Percentiles rank a stretch among this genome's conserved stretches.
phyloP scores from a whole-genome alignment of 1,140 invertebrate genomes.

The Nephotettix cincticeps region DNA sequence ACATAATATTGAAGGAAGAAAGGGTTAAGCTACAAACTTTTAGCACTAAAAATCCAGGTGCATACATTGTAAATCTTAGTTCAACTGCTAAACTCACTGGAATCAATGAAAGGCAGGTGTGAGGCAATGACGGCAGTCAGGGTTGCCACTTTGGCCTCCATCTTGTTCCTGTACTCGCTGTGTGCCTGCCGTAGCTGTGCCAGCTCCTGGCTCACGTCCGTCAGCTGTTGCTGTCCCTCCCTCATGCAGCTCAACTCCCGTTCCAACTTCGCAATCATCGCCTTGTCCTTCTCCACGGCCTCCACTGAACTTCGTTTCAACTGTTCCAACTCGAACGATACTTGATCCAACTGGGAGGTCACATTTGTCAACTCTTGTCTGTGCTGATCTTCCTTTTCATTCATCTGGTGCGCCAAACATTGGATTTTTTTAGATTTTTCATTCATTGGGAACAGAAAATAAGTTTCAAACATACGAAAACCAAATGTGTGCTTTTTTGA shows the following conservation, averaged over 20 bases:
- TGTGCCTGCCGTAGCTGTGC: slow-evolving; percentile 50
- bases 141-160: slow-evolving; percentile 20
- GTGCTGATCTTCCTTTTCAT: slow-evolving; percentile 63
- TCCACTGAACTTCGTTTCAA: slow-evolving; percentile 56
- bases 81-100: slow-evolving; percentile 22
- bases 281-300: slow-evolving; percentile 52
- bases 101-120: slow-evolving; percentile 35
- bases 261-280: slow-evolving; percentile 53
- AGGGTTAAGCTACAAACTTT: too few species aligned
- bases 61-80: too few species aligned
- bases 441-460: too few species aligned
- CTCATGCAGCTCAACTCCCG: slow-evolving; percentile 53
- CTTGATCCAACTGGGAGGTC: slow-evolving; percentile 60
- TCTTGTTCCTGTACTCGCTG: slow-evolving; percentile 22
- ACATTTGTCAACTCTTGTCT: slow-evolving; percentile 60
- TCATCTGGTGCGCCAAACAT: too few species aligned
- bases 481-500: too few species aligned
- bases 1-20: too few species aligned
- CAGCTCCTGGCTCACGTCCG: slow-evolving; percentile 44
- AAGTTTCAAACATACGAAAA: too few species aligned
- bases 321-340: slow-evolving; percentile 60
- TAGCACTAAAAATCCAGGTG: too few species aligned
- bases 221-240: slow-evolving; percentile 43
- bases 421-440: too few species aligned
- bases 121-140: slow-evolving; percentile 23